Percentiles rank a stretch among this genome's conserved stretches.
phyloP scores from a whole-genome alignment of 2,888 invertebrate genomes.

The Macrostomum cliftonense region DNA sequence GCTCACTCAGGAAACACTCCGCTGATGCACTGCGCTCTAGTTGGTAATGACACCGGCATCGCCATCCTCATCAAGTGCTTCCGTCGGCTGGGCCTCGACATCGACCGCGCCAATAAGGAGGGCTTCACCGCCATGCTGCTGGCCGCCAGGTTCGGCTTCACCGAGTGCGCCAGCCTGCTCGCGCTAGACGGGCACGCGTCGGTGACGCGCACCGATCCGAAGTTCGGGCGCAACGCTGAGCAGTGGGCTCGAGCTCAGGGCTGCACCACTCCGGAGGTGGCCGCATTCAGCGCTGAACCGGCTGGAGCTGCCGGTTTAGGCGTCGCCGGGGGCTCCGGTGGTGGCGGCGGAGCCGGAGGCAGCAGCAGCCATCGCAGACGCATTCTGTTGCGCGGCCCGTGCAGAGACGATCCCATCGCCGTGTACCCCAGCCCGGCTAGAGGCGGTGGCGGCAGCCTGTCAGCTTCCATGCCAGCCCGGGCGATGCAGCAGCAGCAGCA shows the following conservation, averaged over 20 bases:
- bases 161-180: constrained; percentile 25
- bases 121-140: constrained; percentile 27
- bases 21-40: constrained; percentile 24
- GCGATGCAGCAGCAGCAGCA: no score
- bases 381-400: no score
- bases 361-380: no score
- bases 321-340: no score
- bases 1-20: constrained; percentile 33
- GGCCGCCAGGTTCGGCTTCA: constrained; percentile 23
- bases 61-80: constrained; percentile 28
- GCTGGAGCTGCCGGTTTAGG: no score
- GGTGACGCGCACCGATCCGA: constrained; percentile 19
- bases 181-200: constrained; percentile 25
- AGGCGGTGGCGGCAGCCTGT: no score
- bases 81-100: constrained; percentile 26
- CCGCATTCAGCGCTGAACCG: constrained; percentile 13
- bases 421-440: no score
- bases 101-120: constrained; percentile 26
- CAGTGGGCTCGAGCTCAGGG: constrained; percentile 25
- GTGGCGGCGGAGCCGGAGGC: no score
- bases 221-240: constrained; percentile 20
- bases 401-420: no score
- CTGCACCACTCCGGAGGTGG: constrained; percentile 21
- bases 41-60: constrained; percentile 27
- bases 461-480: no score